A percentile compares a stretch with the other conserved stretches of the same genome.
Conservation (phyloP, 2,113 vertebrate genomes). For the Otus sunia region DNA sequence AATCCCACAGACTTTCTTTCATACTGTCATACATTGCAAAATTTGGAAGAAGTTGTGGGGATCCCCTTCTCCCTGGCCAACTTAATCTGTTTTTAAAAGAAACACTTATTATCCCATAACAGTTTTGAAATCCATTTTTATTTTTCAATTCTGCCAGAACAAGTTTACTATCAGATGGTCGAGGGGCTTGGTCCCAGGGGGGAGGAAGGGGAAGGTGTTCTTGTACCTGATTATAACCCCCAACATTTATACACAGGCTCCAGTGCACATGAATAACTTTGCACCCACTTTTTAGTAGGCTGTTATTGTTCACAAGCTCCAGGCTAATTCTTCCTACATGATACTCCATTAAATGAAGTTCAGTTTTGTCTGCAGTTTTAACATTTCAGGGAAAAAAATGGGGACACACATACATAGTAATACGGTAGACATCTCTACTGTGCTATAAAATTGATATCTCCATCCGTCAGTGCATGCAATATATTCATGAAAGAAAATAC, state of each 20-base stretch:
- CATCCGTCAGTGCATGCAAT: constrained; percentile 70
- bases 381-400: background rate
- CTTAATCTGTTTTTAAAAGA: constrained; percentile 18
- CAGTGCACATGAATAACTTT: constrained; percentile 19
- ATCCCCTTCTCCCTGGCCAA: constrained; percentile 14
- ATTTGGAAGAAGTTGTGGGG: background rate
- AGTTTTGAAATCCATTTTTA: constrained; percentile 33
- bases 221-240: constrained; percentile 1
- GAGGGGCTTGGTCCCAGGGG: constrained; percentile 49
- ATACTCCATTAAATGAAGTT: constrained; percentile 12
- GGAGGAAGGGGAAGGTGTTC: background rate
- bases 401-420: constrained; percentile 38
- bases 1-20: background rate
- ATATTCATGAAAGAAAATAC: constrained; percentile 61
- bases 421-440: constrained; percentile 47
- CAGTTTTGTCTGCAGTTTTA: background rate
- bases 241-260: constrained; percentile 21
- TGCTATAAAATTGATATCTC: constrained; percentile 54
- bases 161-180: background rate
- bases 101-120: background rate
- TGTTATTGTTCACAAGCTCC: background rate
- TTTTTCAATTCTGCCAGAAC: constrained; percentile 34
- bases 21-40: background rate
- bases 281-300: background rate
- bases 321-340: constrained; percentile 2